Conservation (phyloP, 2,113 vertebrate genomes). For the Pardalotus punctatus region DNA sequence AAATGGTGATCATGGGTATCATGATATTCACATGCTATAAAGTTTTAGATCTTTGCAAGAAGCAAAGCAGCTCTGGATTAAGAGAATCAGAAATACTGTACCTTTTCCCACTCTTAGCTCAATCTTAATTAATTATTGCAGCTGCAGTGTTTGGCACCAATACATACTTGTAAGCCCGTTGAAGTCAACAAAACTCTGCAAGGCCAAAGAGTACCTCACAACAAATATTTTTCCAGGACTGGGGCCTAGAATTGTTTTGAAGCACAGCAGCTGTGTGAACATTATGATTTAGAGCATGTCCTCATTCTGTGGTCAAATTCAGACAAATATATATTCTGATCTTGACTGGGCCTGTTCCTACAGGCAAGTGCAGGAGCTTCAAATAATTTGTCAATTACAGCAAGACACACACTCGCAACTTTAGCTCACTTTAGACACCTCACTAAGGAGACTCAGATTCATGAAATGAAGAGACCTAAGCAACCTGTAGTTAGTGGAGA, state of each 20-base stretch:
- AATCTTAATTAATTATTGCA: slow-evolving; percentile 4
- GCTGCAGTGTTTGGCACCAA: neutral
- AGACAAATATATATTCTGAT: neutral
- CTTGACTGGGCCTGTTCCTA: slow-evolving; percentile 1
- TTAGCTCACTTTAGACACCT: neutral
- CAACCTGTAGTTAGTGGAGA: neutral
- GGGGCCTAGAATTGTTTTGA: neutral
- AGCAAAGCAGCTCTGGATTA: neutral
- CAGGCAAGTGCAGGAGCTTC: neutral
- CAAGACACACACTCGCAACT: neutral
- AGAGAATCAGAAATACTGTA: neutral
- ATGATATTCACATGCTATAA: neutral
- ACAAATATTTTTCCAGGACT: neutral
- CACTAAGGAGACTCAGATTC: neutral
- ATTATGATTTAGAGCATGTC: slow-evolving; percentile 17
- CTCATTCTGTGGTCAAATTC: neutral
- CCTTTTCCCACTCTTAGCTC: neutral
- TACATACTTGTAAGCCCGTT: fast-evolving
- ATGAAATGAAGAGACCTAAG: neutral
- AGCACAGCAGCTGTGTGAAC: neutral
- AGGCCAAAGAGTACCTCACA: neutral
- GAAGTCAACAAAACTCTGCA: neutral
- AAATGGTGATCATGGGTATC: neutral
- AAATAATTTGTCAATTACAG: neutral
- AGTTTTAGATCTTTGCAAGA: neutral